Evolutionary conservation across 2,888 invertebrate species (phyloP).

Genomic region (Marronus borbonicus): DNA sequence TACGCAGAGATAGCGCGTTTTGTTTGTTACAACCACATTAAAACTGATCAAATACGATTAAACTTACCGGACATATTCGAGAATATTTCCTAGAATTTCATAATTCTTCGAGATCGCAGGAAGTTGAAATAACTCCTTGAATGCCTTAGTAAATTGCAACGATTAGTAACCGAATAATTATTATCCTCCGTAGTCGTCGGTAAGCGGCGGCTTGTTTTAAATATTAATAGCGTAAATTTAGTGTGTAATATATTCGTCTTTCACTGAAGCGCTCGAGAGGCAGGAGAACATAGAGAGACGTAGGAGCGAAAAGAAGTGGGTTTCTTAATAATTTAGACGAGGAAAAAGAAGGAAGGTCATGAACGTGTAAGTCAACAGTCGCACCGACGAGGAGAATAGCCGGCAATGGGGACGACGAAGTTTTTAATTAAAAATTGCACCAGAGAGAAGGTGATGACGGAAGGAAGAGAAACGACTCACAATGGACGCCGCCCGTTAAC

Average conservation of each 20-base stretch:
- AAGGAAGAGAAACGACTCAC: conserved; percentile 15
- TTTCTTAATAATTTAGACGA: conserved; percentile 17
- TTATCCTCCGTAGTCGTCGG: neutral
- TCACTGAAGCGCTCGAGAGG: neutral
- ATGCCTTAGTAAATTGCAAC: conserved; percentile 3
- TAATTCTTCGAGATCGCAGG: neutral
- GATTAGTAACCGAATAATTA: conserved; percentile 14
- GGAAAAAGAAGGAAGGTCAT: neutral
- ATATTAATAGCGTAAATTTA: conserved; percentile 27
- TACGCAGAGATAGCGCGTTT: no score
- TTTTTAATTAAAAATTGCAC: conserved; percentile 41
- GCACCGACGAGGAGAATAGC: neutral
- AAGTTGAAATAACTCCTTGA: neutral
- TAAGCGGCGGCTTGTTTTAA: neutral
- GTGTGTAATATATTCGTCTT: conserved; percentile 23
- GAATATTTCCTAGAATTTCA: neutral
- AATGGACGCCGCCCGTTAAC: conserved; percentile 28
- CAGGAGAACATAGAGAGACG: neutral
- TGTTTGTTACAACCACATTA: no score
- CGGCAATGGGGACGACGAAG: neutral
- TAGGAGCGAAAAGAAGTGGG: neutral
- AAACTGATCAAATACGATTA: no score
- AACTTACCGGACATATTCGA: neutral
- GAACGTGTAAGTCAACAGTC: neutral
- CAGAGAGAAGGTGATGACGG: neutral